Conservation (phyloP, 2,888 invertebrate species). For the Phasia obesa region DNA sequence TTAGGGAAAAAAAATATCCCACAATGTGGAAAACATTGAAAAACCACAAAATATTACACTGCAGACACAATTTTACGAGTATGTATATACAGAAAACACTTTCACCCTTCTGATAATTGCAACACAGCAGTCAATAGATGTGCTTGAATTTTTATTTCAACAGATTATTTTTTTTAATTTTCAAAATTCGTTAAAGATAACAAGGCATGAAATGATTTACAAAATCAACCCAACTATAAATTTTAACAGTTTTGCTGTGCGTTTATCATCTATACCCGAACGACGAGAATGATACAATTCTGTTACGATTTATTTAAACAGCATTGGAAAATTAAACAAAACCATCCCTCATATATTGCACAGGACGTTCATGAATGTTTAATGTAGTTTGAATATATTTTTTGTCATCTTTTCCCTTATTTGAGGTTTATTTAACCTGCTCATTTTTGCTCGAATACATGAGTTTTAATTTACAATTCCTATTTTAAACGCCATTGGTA, state of each 20-base stretch:
- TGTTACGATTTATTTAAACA: too few relatives aligned
- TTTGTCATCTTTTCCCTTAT: not conserved
- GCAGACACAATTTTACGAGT: not conserved
- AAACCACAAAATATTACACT: conserved; percentile 27
- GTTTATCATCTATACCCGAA: not conserved
- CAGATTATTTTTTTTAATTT: not conserved
- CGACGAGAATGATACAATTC: too few relatives aligned
- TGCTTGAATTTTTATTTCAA: not conserved
- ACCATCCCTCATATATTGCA: too few relatives aligned
- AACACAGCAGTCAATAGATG: not conserved
- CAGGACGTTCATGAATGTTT: too few relatives aligned
- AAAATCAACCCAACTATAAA: not conserved
- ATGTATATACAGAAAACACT: not conserved
- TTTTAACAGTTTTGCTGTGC: not conserved
- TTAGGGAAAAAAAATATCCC: not conserved
- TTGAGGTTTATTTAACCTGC: not conserved
- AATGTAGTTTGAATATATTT: too few relatives aligned
- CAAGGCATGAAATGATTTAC: conserved; percentile 27
- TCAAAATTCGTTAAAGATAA: conserved; percentile 20
- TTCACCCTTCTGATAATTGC: not conserved
- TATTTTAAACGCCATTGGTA: too few relatives aligned
- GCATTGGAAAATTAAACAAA: too few relatives aligned
- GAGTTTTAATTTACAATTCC: not conserved
- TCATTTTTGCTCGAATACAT: not conserved
- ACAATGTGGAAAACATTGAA: conserved; percentile 5